Conservation (phyloP, 2,888 invertebrate species). For the Synergus gifuensis region DNA sequence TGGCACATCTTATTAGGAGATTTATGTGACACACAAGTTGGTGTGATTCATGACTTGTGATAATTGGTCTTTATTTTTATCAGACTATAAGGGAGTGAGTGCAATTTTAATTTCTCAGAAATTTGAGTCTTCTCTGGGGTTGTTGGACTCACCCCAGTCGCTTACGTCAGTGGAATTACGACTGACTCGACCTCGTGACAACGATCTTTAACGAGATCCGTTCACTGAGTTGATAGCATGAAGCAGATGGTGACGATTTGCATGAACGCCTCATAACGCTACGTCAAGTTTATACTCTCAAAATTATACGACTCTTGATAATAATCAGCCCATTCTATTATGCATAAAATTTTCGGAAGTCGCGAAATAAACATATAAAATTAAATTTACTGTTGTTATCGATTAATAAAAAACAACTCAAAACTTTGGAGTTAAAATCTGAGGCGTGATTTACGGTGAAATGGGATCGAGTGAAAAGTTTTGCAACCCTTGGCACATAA, state of each 20-base stretch:
- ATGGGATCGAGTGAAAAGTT: constrained; percentile 15
- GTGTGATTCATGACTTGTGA: not conserved
- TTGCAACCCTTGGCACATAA: constrained; percentile 17
- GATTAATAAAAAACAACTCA: too few relatives aligned
- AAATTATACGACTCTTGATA: not conserved
- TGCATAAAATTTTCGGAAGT: not conserved
- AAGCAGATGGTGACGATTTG: not conserved
- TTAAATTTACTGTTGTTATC: too few relatives aligned
- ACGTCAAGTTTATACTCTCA: not conserved
- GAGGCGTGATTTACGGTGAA: not conserved
- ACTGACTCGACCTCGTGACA: constrained; percentile 15
- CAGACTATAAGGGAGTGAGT: not conserved
- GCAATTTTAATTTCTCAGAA: not conserved
- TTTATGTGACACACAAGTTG: too few relatives aligned
- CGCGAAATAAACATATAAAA: too few relatives aligned
- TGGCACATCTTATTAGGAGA: too few relatives aligned
- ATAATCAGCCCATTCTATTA: not conserved
- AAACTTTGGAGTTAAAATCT: too few relatives aligned
- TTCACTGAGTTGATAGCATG: not conserved
- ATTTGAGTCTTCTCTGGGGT: not conserved
- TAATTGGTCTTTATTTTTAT: constrained; percentile 1
- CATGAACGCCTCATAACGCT: constrained; percentile 1
- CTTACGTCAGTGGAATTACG: constrained; percentile 28
- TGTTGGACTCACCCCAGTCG: constrained; percentile 5
- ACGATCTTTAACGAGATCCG: constrained; percentile 2